These are phyloP conservation scores for Trachelipus rathkii DNA, from an alignment of 1,140 invertebrate species.

Conservation along the genomic window DNA sequence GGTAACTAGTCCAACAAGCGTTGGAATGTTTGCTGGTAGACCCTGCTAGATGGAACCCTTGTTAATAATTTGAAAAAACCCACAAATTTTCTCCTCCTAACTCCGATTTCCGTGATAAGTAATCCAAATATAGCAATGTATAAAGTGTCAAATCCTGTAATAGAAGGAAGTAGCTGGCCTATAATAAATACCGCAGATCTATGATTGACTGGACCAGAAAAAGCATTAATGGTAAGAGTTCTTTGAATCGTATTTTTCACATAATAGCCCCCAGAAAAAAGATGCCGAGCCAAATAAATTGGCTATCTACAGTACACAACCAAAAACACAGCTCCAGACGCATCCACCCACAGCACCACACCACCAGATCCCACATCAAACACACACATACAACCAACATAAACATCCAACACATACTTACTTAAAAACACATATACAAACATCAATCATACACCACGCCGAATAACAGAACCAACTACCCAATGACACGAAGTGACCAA, in stretches of 20 bases:
- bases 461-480: slow-evolving; percentile 65
- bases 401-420: too few relatives aligned
- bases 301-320: slow-evolving; percentile 77
- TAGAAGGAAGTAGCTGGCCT: slow-evolving; percentile 54
- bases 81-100: slow-evolving; percentile 77
- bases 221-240: slow-evolving; percentile 66
- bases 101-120: slow-evolving; percentile 70
- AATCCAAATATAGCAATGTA: slow-evolving; percentile 61
- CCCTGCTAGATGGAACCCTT: slow-evolving; percentile 66
- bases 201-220: slow-evolving; percentile 60
- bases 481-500: slow-evolving; percentile 49
- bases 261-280: slow-evolving; percentile 73
- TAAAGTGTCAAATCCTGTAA: slow-evolving; percentile 28
- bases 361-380: too few relatives aligned
- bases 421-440: slow-evolving; percentile 70
- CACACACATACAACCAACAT: too few relatives aligned
- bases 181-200: slow-evolving; percentile 65
- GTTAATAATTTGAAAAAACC: slow-evolving; percentile 74
- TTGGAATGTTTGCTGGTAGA: slow-evolving; percentile 72
- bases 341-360: too few relatives aligned
- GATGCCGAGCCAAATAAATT: slow-evolving; percentile 78
- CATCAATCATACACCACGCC: too few relatives aligned
- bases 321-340: slow-evolving; percentile 81
- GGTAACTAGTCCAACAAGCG: slow-evolving; percentile 78
- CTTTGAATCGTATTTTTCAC: slow-evolving; percentile 61